Percentiles rank a stretch among this genome's conserved stretches.
Evolutionary conservation across 2,797 vertebrate species (phyloP).

Genomic region (Myiotriccus ornatus): DNA sequence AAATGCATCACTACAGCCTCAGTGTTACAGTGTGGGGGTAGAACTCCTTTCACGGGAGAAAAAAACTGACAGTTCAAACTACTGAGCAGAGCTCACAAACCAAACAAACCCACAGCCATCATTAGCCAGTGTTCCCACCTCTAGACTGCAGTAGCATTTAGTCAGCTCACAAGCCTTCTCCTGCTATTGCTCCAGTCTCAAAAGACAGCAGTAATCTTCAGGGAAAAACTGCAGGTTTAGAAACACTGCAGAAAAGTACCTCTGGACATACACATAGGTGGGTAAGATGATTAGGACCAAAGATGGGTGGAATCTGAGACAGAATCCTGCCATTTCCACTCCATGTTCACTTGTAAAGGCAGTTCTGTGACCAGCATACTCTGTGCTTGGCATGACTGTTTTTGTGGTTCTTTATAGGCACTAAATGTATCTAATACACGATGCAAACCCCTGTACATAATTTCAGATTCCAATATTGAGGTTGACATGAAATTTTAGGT

Average conservation of each 20-base stretch:
- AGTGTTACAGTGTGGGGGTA: not conserved
- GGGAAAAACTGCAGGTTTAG: not conserved
- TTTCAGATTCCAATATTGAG: rapidly evolving
- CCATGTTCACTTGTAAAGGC: not conserved
- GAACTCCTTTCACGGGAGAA: not conserved
- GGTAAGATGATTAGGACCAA: not conserved
- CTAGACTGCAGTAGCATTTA: not conserved
- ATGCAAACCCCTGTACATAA: not conserved
- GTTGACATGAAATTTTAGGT: not conserved
- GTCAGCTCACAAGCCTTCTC: not conserved
- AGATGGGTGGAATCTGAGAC: not conserved
- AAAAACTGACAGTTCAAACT: not conserved
- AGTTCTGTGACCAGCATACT: not conserved
- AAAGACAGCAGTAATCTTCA: not conserved
- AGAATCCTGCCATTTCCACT: not conserved
- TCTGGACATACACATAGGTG: not conserved
- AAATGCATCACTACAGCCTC: not conserved
- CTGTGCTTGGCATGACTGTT: not conserved
- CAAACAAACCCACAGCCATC: not conserved
- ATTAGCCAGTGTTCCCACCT: not conserved
- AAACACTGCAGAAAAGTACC: not conserved
- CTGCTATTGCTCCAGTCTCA: not conserved
- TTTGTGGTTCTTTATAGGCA: not conserved
- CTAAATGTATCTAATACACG: not conserved
- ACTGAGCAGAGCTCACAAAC: not conserved